Percentiles rank a stretch among this genome's conserved stretches.
Conservation (phyloP, 2,888 invertebrate species). For the Campoplex nolae region DNA sequence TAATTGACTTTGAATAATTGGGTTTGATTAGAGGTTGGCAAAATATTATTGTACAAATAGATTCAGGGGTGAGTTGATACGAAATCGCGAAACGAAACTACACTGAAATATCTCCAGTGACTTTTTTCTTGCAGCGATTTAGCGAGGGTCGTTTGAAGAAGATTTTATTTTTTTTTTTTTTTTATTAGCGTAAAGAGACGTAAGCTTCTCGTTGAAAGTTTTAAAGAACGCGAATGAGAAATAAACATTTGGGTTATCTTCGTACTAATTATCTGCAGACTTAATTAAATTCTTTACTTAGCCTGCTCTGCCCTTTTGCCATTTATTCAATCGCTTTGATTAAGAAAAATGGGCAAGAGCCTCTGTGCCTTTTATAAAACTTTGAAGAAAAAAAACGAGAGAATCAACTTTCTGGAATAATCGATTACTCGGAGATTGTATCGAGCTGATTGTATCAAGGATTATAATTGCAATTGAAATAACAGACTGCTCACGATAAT, state of each 20-base stretch:
- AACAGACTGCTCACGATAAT: slow-evolving; percentile 20
- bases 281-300: slow-evolving; percentile 22
- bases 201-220: background rate
- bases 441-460: slow-evolving; percentile 1
- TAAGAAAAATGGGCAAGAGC: slow-evolving; percentile 10
- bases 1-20: background rate
- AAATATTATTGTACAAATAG: background rate
- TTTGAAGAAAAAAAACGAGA: background rate
- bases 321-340: slow-evolving; percentile 24
- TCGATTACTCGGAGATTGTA: slow-evolving; percentile 9
- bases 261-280: slow-evolving; percentile 14
- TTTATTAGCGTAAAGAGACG: background rate
- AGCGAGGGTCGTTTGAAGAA: background rate
- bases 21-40: background rate
- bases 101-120: background rate
- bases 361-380: background rate
- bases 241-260: slow-evolving; percentile 1
- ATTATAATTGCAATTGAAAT: slow-evolving; percentile 38
- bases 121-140: background rate
- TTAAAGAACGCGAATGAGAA: background rate
- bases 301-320: background rate
- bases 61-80: background rate
- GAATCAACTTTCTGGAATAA: slow-evolving; percentile 43
- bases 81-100: background rate
- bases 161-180: background rate